Evolutionary conservation across 2,113 vertebrate genomes (phyloP).

Genomic region (Falcunculus frontatus): DNA sequence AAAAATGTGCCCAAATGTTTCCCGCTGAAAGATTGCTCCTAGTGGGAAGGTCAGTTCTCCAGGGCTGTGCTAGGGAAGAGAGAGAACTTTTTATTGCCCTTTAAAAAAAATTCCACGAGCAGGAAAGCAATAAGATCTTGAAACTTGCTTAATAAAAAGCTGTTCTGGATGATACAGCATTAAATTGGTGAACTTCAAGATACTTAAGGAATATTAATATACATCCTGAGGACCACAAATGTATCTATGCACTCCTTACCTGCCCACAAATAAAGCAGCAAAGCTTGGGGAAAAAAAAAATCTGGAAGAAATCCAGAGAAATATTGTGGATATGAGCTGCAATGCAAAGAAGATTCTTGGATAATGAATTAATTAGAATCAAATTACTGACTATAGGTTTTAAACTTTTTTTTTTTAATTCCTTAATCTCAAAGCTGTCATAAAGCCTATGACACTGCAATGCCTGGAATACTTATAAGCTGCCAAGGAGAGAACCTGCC

Average conservation of each 20-base stretch:
- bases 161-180: not conserved
- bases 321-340: not conserved
- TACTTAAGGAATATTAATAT: not conserved
- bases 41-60: not conserved
- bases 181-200: not conserved
- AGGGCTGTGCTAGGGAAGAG: not conserved
- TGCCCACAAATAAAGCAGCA: not conserved
- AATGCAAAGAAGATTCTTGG: not conserved
- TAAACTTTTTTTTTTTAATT: not conserved
- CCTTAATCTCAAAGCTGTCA: conserved; percentile 10
- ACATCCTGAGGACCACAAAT: not conserved
- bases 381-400: not conserved
- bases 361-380: not conserved
- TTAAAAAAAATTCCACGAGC: not conserved
- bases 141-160: not conserved
- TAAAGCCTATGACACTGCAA: not conserved
- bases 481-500: not conserved
- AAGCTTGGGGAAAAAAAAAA: not conserved
- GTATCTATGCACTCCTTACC: not conserved
- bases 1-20: not conserved
- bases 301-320: not conserved
- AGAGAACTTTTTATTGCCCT: not conserved
- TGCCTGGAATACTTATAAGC: not conserved
- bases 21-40: not conserved
- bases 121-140: not conserved